phyloP scores from a whole-genome alignment of 1,140 invertebrate genomes.

The Camponotus pennsylvanicus region DNA sequence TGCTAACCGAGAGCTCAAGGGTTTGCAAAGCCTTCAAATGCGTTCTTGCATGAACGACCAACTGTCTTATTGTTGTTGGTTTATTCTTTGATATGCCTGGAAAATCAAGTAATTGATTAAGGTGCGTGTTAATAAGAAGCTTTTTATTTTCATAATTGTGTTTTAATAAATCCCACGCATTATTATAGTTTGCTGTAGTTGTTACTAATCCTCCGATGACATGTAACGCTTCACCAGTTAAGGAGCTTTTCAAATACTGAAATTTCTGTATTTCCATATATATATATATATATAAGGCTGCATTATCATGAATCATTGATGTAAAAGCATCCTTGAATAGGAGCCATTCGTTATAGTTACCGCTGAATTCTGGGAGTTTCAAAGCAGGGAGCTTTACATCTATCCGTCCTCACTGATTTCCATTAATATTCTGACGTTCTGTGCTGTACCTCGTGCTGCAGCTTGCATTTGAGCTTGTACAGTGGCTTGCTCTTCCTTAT shows the following conservation, averaged over 20 bases:
- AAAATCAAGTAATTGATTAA: neutral
- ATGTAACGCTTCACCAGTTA: neutral
- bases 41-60: neutral
- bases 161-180: slow-evolving; percentile 7
- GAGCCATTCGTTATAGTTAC: slow-evolving; percentile 9
- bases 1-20: neutral
- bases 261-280: neutral
- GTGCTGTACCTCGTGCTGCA: neutral
- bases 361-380: slow-evolving; percentile 12
- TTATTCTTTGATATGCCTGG: neutral
- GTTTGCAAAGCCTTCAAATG: neutral
- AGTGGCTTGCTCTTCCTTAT: no score
- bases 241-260: neutral
- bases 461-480: no score
- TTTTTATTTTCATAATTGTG: slow-evolving; percentile 6
- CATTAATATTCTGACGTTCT: neutral
- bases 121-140: neutral
- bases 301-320: neutral
- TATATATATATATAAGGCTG: no score
- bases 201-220: neutral
- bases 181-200: neutral
- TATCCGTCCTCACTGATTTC: neutral
- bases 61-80: neutral
- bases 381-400: neutral
- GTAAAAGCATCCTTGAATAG: slow-evolving; percentile 11